Conservation (phyloP, 2,797 vertebrate genomes). For the Girardinus metallicus region DNA sequence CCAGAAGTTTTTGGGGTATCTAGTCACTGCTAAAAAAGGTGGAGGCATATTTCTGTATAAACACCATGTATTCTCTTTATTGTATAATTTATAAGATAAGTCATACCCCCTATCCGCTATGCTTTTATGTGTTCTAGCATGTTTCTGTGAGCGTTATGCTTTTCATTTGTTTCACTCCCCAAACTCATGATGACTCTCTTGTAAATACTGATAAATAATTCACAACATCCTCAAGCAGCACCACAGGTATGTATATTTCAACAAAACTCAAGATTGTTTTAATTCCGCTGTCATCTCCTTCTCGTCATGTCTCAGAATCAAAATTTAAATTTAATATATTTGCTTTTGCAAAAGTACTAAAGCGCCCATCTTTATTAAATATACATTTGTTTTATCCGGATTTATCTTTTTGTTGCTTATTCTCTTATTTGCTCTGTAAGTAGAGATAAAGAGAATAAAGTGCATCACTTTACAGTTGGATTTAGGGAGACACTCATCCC, state of each 20-base stretch:
- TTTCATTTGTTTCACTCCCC: conserved; percentile 29
- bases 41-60: not conserved
- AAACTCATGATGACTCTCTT: conserved; percentile 35
- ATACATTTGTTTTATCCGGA: conserved; percentile 58
- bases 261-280: conserved; percentile 29
- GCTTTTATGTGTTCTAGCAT: conserved; percentile 4
- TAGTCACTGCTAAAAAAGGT: not conserved
- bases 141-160: conserved; percentile 19
- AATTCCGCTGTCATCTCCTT: conserved; percentile 34
- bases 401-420: conserved; percentile 56
- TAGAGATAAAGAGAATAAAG: conserved; percentile 62
- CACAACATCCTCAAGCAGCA: conserved; percentile 40
- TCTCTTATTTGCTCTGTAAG: conserved; percentile 51
- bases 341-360: conserved; percentile 40
- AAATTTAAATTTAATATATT: conserved; percentile 50
- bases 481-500: conserved; percentile 29
- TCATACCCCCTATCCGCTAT: not conserved
- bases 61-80: not conserved
- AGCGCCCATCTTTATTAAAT: conserved; percentile 60
- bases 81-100: not conserved
- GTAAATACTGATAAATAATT: conserved; percentile 56
- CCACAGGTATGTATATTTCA: conserved; percentile 50
- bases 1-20: not conserved
- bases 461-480: conserved; percentile 31
- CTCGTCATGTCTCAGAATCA: conserved; percentile 31